Conservation (phyloP, 2,888 invertebrate genomes). For the Hyposoter dolosus region DNA sequence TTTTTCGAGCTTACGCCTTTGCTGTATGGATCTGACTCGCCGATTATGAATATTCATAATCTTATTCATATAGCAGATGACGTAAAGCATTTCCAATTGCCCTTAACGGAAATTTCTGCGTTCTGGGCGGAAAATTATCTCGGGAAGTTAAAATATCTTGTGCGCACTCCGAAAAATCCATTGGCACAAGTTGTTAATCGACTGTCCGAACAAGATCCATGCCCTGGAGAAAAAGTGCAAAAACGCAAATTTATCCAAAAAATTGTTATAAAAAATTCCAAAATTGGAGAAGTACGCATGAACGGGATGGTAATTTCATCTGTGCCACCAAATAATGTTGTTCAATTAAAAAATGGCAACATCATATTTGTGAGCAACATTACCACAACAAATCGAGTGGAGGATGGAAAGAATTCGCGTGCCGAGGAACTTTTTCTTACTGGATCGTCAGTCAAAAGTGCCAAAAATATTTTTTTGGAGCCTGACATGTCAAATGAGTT, state of each 20-base stretch:
- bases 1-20: too few species aligned
- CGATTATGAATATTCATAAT: slow-evolving; percentile 64
- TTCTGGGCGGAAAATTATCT: slow-evolving; percentile 62
- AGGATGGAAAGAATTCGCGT: too few species aligned
- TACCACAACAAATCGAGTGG: too few species aligned
- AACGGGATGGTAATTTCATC: neutral
- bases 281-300: neutral
- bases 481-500: neutral
- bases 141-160: slow-evolving; percentile 54
- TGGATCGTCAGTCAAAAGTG: too few species aligned
- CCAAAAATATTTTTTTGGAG: neutral
- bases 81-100: slow-evolving; percentile 58
- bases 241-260: neutral
- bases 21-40: slow-evolving; percentile 58
- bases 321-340: neutral
- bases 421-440: too few species aligned
- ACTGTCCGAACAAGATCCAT: slow-evolving; percentile 9
- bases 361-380: neutral
- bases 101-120: slow-evolving; percentile 52
- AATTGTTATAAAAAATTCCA: neutral
- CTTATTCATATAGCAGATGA: slow-evolving; percentile 68
- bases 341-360: neutral
- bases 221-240: neutral
- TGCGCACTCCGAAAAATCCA: too few species aligned
- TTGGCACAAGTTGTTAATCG: slow-evolving; percentile 15